These are phyloP conservation scores for Patella vulgata DNA, from an alignment of 1,140 invertebrate species.

Conservation along the genomic window DNA sequence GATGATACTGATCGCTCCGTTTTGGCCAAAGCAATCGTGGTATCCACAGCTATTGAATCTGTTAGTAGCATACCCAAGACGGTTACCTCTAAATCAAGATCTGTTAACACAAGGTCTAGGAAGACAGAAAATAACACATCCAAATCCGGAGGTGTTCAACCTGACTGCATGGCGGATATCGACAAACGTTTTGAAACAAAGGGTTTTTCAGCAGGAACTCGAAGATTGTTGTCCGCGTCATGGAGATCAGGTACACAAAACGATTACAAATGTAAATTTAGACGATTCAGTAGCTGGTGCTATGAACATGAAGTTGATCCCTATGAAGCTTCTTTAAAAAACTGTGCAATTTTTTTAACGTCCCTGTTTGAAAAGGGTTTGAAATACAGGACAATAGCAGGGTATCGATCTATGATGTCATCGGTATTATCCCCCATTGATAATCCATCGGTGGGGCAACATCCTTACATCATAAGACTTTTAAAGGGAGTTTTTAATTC, in stretches of 20 bases:
- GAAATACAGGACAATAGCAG: too few species aligned
- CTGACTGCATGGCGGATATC: conserved; percentile 28
- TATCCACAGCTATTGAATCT: conserved; percentile 6
- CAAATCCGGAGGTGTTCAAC: conserved; percentile 6
- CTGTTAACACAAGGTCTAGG: conserved; percentile 6
- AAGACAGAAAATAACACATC: conserved; percentile 1
- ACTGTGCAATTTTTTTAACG: too few species aligned
- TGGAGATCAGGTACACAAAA: conserved; percentile 23
- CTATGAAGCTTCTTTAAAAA: too few species aligned
- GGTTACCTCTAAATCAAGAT: conserved; percentile 4
- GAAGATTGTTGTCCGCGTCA: conserved; percentile 5
- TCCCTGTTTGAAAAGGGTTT: too few species aligned
- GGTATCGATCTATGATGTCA: too few species aligned
- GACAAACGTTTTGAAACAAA: conserved; percentile 13
- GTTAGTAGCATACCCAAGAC: conserved; percentile 6
- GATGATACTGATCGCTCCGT: conserved; percentile 15
- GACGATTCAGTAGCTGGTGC: conserved; percentile 17
- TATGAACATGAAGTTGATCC: conserved; percentile 25
- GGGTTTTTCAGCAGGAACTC: conserved; percentile 16
- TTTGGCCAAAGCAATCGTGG: conserved; percentile 16
- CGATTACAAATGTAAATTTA: conserved; percentile 24
- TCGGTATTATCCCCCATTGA: too few species aligned
- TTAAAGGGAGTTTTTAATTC: too few species aligned
- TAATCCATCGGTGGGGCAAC: too few species aligned
- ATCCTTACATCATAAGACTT: too few species aligned